Conservation (phyloP, 2,797 vertebrate species). For the Hozukius guyotensis region DNA sequence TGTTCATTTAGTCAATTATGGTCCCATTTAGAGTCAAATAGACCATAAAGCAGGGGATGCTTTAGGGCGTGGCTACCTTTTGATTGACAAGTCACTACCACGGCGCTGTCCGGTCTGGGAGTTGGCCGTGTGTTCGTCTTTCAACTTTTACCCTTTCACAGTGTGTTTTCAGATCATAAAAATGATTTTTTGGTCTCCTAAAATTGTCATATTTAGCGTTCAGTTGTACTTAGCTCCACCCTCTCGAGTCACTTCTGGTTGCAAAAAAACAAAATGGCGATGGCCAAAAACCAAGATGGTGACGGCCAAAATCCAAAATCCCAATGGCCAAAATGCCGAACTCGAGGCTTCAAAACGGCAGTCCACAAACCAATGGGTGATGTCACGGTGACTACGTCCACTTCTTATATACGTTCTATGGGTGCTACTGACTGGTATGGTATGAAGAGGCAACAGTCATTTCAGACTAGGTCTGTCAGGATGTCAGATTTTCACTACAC, state of each 20-base stretch:
- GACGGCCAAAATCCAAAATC: too few relatives aligned
- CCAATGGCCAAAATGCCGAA: not conserved
- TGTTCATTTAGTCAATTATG: not conserved
- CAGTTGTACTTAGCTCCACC: fast-evolving
- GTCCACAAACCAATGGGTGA: not conserved
- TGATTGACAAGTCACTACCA: not conserved
- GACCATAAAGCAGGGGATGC: not conserved
- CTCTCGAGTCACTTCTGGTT: not conserved
- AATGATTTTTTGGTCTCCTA: fast-evolving
- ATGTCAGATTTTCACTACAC: not conserved
- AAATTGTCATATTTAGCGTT: not conserved
- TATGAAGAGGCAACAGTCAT: not conserved
- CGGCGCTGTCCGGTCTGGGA: not conserved
- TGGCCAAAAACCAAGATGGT: too few relatives aligned
- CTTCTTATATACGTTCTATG: not conserved
- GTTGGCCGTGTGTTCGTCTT: not conserved
- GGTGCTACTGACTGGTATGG: not conserved
- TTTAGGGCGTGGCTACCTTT: not conserved
- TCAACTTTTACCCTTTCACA: not conserved
- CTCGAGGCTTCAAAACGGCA: too few relatives aligned
- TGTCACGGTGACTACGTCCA: fast-evolving
- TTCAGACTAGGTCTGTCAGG: not conserved
- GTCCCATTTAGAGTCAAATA: not conserved
- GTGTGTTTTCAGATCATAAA: too few relatives aligned
- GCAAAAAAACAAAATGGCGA: not conserved